Percentiles rank a stretch among this genome's conserved stretches.
Evolutionary conservation across 2,888 invertebrate genomes (phyloP).

Genomic region (Aphidius colemani): DNA sequence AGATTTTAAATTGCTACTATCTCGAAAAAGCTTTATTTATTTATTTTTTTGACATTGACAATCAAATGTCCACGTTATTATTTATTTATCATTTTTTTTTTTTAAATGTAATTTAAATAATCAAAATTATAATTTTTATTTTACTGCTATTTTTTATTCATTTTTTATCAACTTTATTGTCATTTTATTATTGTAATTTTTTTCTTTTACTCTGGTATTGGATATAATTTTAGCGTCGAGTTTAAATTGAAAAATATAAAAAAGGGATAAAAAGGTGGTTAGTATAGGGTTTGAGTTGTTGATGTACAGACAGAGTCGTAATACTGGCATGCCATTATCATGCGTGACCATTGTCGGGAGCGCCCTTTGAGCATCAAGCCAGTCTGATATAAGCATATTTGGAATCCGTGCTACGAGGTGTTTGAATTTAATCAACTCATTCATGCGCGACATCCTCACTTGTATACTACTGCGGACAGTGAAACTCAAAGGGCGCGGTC

Average conservation of each 20-base stretch:
- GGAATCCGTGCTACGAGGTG: conserved; percentile 56
- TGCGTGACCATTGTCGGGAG: conserved; percentile 54
- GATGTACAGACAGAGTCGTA: not conserved
- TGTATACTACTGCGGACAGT: not conserved
- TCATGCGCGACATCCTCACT: conserved; percentile 49
- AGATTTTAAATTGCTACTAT: conserved; percentile 55
- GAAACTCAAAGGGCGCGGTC: conserved; percentile 51
- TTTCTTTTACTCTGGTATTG: no score
- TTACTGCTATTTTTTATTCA: no score
- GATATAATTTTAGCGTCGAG: not conserved
- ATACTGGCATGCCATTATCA: conserved; percentile 44
- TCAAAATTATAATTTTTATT: no score
- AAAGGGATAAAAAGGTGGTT: no score
- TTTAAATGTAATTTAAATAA: no score
- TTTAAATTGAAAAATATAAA: not conserved
- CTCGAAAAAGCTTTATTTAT: no score
- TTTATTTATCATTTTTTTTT: no score
- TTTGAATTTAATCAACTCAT: conserved; percentile 60
- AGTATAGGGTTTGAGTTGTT: not conserved
- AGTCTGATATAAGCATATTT: conserved; percentile 56
- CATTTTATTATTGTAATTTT: no score
- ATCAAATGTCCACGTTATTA: no score
- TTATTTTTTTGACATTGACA: not conserved
- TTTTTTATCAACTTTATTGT: no score
- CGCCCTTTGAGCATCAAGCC: conserved; percentile 27